Conservation (phyloP, 1,140 invertebrate genomes). For the Cyrtorhinus lividipennis region DNA sequence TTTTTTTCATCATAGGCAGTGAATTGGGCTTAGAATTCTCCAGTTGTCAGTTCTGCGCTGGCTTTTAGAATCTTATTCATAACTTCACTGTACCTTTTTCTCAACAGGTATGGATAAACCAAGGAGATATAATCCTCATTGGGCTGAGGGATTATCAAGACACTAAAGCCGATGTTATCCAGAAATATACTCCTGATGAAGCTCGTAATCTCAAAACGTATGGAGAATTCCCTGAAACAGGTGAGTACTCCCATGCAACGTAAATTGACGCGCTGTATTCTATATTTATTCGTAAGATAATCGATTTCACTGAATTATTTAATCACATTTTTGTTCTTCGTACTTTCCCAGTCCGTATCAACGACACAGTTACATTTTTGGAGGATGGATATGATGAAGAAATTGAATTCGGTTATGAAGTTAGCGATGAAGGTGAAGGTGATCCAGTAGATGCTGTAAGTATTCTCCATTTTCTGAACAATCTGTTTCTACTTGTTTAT, state of each 20-base stretch:
- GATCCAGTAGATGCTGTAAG: conserved; percentile 59
- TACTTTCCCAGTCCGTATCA: conserved; percentile 83
- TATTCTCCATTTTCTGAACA: conserved; percentile 12
- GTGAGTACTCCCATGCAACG: conserved; percentile 26
- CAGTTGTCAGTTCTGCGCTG: not conserved
- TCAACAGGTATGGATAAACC: conserved; percentile 87
- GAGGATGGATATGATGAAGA: conserved; percentile 88
- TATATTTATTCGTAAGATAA: not conserved
- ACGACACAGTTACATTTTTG: conserved; percentile 84
- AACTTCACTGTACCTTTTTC: not conserved
- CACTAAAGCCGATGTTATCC: conserved; percentile 97
- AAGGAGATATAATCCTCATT: conserved; percentile 94
- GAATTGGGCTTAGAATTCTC: too few relatives aligned
- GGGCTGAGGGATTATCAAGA: conserved; percentile 97
- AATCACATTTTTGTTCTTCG: too few relatives aligned
- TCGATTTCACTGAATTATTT: conserved; percentile 24
- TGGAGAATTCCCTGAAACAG: conserved; percentile 94
- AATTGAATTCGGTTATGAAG: conserved; percentile 86
- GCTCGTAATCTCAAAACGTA: conserved; percentile 98
- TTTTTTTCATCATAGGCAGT: not conserved
- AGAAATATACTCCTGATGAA: conserved; percentile 98
- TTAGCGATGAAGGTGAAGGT: conserved; percentile 71
- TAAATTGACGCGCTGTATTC: not conserved
- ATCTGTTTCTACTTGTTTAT: not conserved
- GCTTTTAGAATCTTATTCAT: too few relatives aligned